Percentiles rank a stretch among this genome's conserved stretches.
phyloP scores from a whole-genome alignment of 2,888 invertebrate genomes.

The Drosophila maculinotata region DNA sequence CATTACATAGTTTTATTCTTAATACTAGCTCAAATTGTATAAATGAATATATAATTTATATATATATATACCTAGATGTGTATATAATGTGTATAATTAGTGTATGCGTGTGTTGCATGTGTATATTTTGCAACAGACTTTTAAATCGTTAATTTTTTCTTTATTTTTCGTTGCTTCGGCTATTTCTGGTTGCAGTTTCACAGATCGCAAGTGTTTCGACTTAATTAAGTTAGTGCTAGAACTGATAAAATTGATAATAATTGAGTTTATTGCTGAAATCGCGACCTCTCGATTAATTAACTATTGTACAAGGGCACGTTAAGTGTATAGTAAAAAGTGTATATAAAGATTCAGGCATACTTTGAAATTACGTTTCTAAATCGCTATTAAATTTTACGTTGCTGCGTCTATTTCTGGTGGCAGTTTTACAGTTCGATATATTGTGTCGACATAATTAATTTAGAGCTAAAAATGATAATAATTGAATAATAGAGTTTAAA shows the following conservation, averaged over 20 bases:
- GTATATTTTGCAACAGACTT: slow-evolving; percentile 1
- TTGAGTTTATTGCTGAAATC: background rate
- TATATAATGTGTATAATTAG: slow-evolving; percentile 15
- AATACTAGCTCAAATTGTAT: slow-evolving; percentile 41
- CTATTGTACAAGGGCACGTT: slow-evolving; percentile 55
- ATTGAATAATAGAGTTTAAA: too few species aligned
- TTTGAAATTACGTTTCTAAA: too few species aligned
- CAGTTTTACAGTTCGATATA: too few species aligned
- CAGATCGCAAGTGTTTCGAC: slow-evolving; percentile 3
- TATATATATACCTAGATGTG: slow-evolving; percentile 14
- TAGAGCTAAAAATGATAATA: too few species aligned
- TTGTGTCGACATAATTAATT: too few species aligned
- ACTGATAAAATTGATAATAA: background rate
- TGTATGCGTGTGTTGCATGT: slow-evolving; percentile 14
- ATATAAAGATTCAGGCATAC: too few species aligned
- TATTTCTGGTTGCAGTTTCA: slow-evolving; percentile 13
- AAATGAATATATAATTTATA: slow-evolving; percentile 13
- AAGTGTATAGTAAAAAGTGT: too few species aligned
- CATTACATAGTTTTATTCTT: slow-evolving; percentile 35
- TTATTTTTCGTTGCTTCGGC: slow-evolving; percentile 26
- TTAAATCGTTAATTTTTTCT: too few species aligned
- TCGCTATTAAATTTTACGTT: too few species aligned
- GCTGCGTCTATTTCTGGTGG: too few species aligned
- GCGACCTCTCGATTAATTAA: slow-evolving; percentile 22
- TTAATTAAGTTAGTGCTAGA: slow-evolving; percentile 12